Base-by-base conservation (phyloP, 2,113 vertebrate genomes). In the Gadus macrocephalus region DNA sequence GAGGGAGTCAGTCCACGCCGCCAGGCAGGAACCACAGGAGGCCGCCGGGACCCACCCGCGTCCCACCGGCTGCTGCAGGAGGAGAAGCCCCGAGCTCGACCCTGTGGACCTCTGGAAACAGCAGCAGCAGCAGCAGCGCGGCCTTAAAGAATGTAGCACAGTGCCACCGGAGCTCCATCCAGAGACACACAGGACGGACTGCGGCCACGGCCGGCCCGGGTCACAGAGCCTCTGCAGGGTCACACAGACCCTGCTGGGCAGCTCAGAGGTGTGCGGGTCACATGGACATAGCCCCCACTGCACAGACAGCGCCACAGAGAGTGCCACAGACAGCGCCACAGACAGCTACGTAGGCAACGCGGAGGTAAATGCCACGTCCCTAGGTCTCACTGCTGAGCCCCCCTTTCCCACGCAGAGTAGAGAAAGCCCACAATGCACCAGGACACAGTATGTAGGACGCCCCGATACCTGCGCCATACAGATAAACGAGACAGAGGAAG, bases 1-100 rank as follows among this genome's bases (percentile, higher is more conserved):
- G 20, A 78, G 78, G 35, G 79, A 80, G 64, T 74, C 80, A 69
- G 68, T 68, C 27, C 75, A 49, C 42, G 42, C 68, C 73, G 25
- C 78, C 77, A 92, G 80, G 31, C 68, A 80, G 1, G 7, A 7
- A 7, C 67, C 8, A n/a, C 64, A 66, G 59, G 70, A 82, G 17
- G 9, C 60, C 11, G 15, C 58, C 15, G 78, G 76, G 27, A 58
- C 68, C 15, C 28, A 58, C 62, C 17, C 42, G 14, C 25, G 66
- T 49, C 73, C 3, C 25, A 27, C 17, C 5, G 60, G 68, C 22
- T 67, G 42, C 42, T 55, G 22, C 64, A 62, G 68, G 60, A 79
- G 74, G 56, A 81, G 56, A 74, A 76, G 65, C 28, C 66, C 75
- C 25, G 83, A 80, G 15, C 69, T 61, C 22, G 11, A 69, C 0